A percentile compares a stretch with the other conserved stretches of the same genome.
phyloP scores from a whole-genome alignment of 1,140 invertebrate genomes.

The Lasaia peninsularis region DNA sequence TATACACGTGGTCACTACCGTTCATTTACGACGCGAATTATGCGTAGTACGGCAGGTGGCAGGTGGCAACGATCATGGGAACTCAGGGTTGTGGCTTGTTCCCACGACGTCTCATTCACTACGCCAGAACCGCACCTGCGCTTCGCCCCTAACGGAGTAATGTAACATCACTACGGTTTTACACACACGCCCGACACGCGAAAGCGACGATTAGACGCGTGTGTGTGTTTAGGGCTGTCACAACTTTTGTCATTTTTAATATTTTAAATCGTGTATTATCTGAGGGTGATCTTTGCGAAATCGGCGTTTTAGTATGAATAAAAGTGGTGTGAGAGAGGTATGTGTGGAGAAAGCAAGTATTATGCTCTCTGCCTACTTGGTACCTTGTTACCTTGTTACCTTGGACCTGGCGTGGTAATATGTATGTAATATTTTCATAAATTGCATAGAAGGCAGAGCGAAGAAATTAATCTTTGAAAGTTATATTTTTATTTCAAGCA shows the following conservation, averaged over 20 bases:
- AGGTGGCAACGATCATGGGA: conserved; percentile 61
- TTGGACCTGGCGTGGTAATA: no score
- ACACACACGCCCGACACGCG: conserved; percentile 69
- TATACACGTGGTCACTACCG: conserved; percentile 74
- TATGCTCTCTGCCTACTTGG: no score
- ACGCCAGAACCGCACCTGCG: conserved; percentile 64
- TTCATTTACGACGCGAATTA: conserved; percentile 76
- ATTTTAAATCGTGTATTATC: neutral
- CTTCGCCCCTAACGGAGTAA: conserved; percentile 70
- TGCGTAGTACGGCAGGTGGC: conserved; percentile 74
- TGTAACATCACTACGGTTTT: conserved; percentile 20
- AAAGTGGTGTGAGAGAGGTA: no score
- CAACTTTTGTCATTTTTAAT: neutral
- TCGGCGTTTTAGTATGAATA: no score
- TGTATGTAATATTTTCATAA: no score
- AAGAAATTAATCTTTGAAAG: no score
- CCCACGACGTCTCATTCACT: conserved; percentile 71
- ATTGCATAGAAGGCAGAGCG: no score
- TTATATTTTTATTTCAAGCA: no score
- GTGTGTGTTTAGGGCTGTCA: conserved; percentile 37
- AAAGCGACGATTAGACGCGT: conserved; percentile 57
- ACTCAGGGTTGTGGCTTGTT: conserved; percentile 64
- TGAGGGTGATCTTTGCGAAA: no score
- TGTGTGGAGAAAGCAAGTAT: no score
- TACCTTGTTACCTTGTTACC: no score